Evolutionary conservation across 2,888 invertebrate species (phyloP).

Genomic region (Drymonia ruficornis): DNA sequence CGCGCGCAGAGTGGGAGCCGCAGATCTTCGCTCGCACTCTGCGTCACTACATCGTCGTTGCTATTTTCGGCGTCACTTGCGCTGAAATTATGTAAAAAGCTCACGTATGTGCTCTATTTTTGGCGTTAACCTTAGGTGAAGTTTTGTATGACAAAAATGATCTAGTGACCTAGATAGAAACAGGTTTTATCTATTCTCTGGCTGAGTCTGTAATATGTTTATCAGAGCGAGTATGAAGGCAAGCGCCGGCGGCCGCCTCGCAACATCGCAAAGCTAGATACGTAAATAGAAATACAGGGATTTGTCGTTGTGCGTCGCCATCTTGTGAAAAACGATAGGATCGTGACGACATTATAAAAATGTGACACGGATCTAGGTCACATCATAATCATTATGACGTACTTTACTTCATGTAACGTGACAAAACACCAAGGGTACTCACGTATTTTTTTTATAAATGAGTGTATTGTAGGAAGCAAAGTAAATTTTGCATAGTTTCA

Average conservation of each 20-base stretch:
- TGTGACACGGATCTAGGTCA: slow-evolving; percentile 70
- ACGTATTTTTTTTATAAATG: neutral
- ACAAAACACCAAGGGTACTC: too few relatives aligned
- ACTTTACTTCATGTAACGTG: slow-evolving; percentile 5
- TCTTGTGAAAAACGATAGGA: slow-evolving; percentile 85
- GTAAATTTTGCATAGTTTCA: neutral
- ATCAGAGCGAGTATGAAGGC: slow-evolving; percentile 29
- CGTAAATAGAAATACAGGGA: slow-evolving; percentile 84
- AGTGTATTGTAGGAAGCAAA: neutral
- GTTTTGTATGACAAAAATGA: slow-evolving; percentile 68
- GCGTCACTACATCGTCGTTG: slow-evolving; percentile 70
- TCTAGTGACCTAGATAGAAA: slow-evolving; percentile 64
- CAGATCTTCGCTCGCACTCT: slow-evolving; percentile 59
- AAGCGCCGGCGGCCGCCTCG: slow-evolving; percentile 48
- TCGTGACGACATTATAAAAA: slow-evolving; percentile 77
- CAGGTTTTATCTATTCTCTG: slow-evolving; percentile 37
- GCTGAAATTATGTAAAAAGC: slow-evolving; percentile 86
- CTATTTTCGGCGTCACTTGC: slow-evolving; percentile 83
- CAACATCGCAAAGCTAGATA: slow-evolving; percentile 72
- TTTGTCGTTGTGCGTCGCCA: slow-evolving; percentile 82
- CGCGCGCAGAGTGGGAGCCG: slow-evolving; percentile 46
- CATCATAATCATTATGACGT: slow-evolving; percentile 28
- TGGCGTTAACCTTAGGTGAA: slow-evolving; percentile 77
- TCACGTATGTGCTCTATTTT: slow-evolving; percentile 81
- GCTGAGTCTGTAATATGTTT: slow-evolving; percentile 25